Percentiles rank a stretch among this genome's conserved stretches.
phyloP scores from a whole-genome alignment of 2,888 invertebrate species.

The Acronicta psi region DNA sequence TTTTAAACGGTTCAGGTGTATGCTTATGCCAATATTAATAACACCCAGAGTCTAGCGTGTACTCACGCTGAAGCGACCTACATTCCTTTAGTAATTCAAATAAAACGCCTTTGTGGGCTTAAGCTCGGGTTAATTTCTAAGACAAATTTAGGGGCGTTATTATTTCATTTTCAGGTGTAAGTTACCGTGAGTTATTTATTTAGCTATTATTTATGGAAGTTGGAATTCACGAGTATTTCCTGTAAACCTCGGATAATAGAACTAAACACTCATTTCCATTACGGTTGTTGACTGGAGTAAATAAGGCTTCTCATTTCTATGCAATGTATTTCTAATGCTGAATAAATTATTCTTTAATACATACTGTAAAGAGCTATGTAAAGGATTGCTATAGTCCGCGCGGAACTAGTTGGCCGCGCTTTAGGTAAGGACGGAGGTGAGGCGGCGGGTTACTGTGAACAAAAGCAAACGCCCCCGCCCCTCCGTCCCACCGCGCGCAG shows the following conservation, averaged over 20 bases:
- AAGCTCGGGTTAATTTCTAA: slow-evolving; percentile 41
- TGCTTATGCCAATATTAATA: slow-evolving; percentile 36
- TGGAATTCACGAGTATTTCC: background rate
- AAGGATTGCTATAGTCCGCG: too few species aligned
- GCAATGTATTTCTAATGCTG: too few species aligned
- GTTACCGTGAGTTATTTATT: slow-evolving; percentile 38
- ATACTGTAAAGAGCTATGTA: too few species aligned
- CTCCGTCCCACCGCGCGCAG: too few species aligned
- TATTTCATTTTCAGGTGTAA: slow-evolving; percentile 41
- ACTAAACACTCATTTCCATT: slow-evolving; percentile 1
- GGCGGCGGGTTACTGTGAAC: too few species aligned
- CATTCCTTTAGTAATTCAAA: slow-evolving; percentile 44
- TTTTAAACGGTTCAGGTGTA: slow-evolving; percentile 34
- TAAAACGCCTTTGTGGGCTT: slow-evolving; percentile 37
- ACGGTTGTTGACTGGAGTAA: background rate
- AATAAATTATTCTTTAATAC: background rate
- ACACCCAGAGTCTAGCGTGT: slow-evolving; percentile 19
- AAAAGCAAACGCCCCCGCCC: too few species aligned
- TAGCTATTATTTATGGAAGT: slow-evolving; percentile 4
- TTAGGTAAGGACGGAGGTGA: too few species aligned
- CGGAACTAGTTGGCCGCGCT: too few species aligned
- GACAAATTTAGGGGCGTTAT: slow-evolving; percentile 44
- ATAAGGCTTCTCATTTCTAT: too few species aligned
- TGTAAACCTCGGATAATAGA: slow-evolving; percentile 5
- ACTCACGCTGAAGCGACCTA: slow-evolving; percentile 41